A percentile compares a stretch with the other conserved stretches of the same genome.
phyloP scores from a whole-genome alignment of 2,888 invertebrate genomes.

The Psylliodes chrysocephalus region DNA sequence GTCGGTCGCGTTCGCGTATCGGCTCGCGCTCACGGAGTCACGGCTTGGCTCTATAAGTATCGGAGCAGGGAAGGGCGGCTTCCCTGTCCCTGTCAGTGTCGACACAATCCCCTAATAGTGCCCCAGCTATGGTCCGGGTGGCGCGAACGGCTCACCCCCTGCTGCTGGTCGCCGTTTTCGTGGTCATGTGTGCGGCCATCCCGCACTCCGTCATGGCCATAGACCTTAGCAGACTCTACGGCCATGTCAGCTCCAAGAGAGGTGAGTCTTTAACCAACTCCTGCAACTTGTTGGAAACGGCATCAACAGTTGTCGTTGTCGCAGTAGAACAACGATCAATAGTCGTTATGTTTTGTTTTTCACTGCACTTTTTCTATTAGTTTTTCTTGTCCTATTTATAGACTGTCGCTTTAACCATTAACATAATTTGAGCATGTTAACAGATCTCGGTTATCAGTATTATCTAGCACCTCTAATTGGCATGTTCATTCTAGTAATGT shows the following conservation, averaged over 20 bases:
- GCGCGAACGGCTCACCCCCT: constrained; percentile 61
- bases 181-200: constrained; percentile 73
- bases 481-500: too few species aligned
- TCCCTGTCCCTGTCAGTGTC: constrained; percentile 54
- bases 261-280: constrained; percentile 67
- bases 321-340: constrained; percentile 49
- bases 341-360: constrained; percentile 47
- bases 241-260: constrained; percentile 77
- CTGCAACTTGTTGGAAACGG: constrained; percentile 49
- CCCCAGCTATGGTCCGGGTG: constrained; percentile 63
- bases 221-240: constrained; percentile 84
- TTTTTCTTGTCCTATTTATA: constrained; percentile 4
- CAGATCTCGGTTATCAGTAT: neutral
- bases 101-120: constrained; percentile 34
- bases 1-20: constrained; percentile 31
- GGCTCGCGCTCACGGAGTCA: constrained; percentile 13
- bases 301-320: constrained; percentile 55
- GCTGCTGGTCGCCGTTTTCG: constrained; percentile 66
- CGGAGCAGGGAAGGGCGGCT: constrained; percentile 53
- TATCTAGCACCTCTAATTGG: neutral
- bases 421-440: neutral
- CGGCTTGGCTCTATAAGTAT: constrained; percentile 48
- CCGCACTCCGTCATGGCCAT: constrained; percentile 76
- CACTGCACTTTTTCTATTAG: constrained; percentile 18
- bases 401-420: neutral